phyloP scores from a whole-genome alignment of 2,113 vertebrate genomes.

The Hemichromis elongatus region DNA sequence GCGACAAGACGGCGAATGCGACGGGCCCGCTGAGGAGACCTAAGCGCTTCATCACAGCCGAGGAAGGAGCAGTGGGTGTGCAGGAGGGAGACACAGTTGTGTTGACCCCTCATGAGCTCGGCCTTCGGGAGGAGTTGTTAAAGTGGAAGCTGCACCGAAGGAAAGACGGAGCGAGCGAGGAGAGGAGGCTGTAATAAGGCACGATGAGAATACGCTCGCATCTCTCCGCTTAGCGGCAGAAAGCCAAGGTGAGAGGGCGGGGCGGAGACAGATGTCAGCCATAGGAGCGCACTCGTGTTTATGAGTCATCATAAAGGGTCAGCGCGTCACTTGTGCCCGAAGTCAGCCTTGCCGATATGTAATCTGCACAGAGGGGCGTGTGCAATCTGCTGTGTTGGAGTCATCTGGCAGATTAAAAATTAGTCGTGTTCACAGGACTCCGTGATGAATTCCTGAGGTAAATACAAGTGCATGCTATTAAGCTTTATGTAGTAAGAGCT shows the following conservation, averaged over 20 bases:
- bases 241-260: conserved; percentile 50
- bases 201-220: conserved; percentile 23
- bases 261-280: conserved; percentile 29
- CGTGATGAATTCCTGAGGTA: neutral
- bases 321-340: conserved; percentile 17
- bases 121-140: conserved; percentile 43
- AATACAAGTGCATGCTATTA: neutral
- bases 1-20: neutral
- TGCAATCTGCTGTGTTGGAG: neutral
- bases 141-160: conserved; percentile 8
- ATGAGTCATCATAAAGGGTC: conserved; percentile 53
- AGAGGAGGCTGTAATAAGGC: conserved; percentile 47
- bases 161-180: neutral
- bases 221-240: neutral
- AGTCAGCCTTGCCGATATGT: conserved; percentile 43
- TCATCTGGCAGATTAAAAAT: neutral
- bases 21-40: conserved; percentile 5
- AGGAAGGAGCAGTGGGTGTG: neutral
- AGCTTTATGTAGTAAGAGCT: neutral
- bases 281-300: conserved; percentile 37
- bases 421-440: neutral
- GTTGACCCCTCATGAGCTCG: conserved; percentile 31
- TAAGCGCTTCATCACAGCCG: conserved; percentile 27
- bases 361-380: conserved; percentile 37
- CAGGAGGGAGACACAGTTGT: neutral